Base-by-base conservation (phyloP, 1,140 invertebrate genomes). In the Drosophila bocqueti region DNA sequence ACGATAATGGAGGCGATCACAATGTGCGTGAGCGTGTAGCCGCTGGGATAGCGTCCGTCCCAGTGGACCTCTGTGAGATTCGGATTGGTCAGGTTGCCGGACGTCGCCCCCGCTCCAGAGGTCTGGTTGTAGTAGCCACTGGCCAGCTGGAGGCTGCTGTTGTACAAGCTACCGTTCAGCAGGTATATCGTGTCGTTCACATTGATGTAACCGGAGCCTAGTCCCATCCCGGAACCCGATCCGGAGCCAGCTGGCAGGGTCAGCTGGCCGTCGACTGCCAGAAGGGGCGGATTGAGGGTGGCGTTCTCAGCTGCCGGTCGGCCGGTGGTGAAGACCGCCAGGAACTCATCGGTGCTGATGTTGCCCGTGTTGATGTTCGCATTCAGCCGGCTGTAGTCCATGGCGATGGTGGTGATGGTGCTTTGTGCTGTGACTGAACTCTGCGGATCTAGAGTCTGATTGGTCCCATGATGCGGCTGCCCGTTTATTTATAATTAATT, bases 1-100 rank as follows among this genome's bases (percentile, higher is more conserved):
- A 99, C 97, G 4, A 99, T 95, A 65, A 99, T 96, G 21, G 97
- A 97, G 8, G 98, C 97, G 29, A 98, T 93, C 47, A 98, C 95
- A 71, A 99, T 98, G 77, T 98, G 96, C 5, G 96, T 95, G 43
- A 97, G 94, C 7, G 96, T 97, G 89, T 98, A 98, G 0, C 97
- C 97, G 74, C 96, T 97, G 0, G 97, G 97, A 91, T 98, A 98
- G 75, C 94, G 93, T 18, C 94, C 94, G 52, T 94, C 94, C 77
- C 94, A 90, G 40, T 87, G 89, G 46, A 92, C 36, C 42, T 92
- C 91, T 10, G 91, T 92, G 15, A 83, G 69, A 74, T 92, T 92
- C 60, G 87, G 67, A 72, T 91, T 91, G 68, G 87, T 79, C 52
- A 42, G 55, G 24, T 79, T 90, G 21, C 76, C 79, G 40, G 64